Evolutionary conservation across 2,888 invertebrate species (phyloP).

Genomic region (Sphaeridia pumilis): DNA sequence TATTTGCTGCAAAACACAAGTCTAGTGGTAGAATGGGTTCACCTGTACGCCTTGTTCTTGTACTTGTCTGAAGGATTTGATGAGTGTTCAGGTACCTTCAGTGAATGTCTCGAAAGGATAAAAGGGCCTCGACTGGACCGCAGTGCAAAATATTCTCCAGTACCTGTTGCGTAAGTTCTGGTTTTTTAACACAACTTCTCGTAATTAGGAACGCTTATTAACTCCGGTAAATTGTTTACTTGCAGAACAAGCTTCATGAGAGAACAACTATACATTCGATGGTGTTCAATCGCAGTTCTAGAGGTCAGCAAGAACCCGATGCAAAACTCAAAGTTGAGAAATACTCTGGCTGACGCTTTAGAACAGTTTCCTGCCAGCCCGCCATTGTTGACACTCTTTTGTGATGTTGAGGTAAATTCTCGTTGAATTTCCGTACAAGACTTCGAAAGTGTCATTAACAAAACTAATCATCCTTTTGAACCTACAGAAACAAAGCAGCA

Average conservation of each 20-base stretch:
- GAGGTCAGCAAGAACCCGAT: constrained; percentile 19
- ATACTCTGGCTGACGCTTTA: constrained; percentile 23
- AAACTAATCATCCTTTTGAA: not conserved
- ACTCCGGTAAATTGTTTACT: not conserved
- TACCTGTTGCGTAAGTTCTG: constrained; percentile 23
- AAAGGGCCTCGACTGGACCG: constrained; percentile 13
- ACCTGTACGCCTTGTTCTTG: constrained; percentile 24
- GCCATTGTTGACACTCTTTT: constrained; percentile 27
- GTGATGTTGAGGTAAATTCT: constrained; percentile 29
- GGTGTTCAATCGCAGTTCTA: constrained; percentile 30
- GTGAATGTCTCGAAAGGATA: constrained; percentile 16
- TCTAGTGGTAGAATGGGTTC: constrained; percentile 30
- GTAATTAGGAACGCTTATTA: not conserved
- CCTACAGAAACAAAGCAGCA: constrained; percentile 30
- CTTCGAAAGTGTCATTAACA: too few relatives aligned
- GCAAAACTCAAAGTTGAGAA: constrained; percentile 28
- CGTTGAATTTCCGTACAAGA: not conserved
- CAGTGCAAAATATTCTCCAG: constrained; percentile 21
- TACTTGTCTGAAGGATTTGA: constrained; percentile 27
- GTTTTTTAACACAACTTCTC: not conserved
- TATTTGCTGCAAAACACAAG: constrained; percentile 26
- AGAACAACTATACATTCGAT: constrained; percentile 30
- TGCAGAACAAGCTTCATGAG: constrained; percentile 22
- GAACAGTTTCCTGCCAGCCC: constrained; percentile 34
- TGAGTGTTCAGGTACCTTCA: constrained; percentile 20